phyloP scores from a whole-genome alignment of 2,113 vertebrate species.

The Scalopus aquaticus region DNA sequence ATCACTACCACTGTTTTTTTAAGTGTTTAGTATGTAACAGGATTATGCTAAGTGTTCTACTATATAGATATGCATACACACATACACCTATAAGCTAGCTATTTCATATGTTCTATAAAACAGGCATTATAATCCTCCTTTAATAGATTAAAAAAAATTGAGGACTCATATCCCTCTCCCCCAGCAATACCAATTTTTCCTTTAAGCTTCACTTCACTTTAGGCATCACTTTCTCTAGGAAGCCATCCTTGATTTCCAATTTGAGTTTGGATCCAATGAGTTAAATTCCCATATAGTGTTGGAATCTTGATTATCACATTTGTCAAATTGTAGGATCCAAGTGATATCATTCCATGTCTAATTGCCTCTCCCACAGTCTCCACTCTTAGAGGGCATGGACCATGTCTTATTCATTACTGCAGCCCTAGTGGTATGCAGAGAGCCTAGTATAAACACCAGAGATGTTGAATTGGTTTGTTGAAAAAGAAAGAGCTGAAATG shows the following conservation, averaged over 20 bases:
- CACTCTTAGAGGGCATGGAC: background rate
- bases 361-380: background rate
- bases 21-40: background rate
- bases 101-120: background rate
- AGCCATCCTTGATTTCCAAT: background rate
- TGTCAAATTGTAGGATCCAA: background rate
- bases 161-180: background rate
- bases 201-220: background rate
- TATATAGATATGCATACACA: too few species aligned
- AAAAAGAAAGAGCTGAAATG: background rate
- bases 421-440: background rate
- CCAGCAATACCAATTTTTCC: background rate
- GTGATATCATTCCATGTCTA: background rate
- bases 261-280: background rate
- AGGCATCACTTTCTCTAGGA: background rate
- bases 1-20: background rate
- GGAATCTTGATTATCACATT: background rate
- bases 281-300: background rate
- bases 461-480: background rate
- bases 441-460: background rate
- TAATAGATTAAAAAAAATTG: background rate
- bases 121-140: background rate
- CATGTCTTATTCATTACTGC: background rate
- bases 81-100: background rate
- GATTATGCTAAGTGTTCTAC: background rate